phyloP scores from a whole-genome alignment of 2,113 vertebrate species.

The Callaeas wilsoni region DNA sequence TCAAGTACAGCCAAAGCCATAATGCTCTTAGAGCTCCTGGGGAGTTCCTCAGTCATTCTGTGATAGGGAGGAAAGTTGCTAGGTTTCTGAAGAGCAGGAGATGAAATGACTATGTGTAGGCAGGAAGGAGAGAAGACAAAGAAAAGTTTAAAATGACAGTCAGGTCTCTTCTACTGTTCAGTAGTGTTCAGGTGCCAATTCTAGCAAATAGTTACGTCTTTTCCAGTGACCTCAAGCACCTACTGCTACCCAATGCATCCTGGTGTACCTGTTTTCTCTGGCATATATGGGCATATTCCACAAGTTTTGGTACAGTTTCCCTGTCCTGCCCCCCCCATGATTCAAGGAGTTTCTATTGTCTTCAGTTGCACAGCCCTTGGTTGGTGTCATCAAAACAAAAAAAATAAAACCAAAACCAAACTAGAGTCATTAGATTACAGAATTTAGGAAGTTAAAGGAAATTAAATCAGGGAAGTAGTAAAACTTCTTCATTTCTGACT shows the following conservation, averaged over 20 bases:
- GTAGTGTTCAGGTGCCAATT: neutral
- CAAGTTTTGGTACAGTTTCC: neutral
- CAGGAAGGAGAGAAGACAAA: neutral
- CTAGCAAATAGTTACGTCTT: neutral
- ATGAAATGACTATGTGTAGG: neutral
- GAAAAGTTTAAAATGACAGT: neutral
- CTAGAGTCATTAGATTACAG: neutral
- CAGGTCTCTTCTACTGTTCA: neutral
- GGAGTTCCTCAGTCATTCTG: neutral
- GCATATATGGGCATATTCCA: neutral
- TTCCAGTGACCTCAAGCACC: neutral
- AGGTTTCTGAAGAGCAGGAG: neutral
- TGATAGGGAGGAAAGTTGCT: neutral
- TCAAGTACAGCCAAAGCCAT: neutral
- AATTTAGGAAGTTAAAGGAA: neutral
- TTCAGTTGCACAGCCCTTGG: neutral
- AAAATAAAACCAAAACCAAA: neutral
- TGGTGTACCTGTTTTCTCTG: neutral
- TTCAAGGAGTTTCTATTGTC: neutral
- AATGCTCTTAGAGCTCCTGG: neutral
- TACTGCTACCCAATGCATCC: neutral
- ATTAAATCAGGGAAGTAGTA: neutral
- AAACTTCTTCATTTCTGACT: neutral
- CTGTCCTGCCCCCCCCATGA: neutral
- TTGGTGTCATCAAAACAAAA: neutral